Evolutionary conservation across 2,113 vertebrate species (phyloP).

Genomic region (Heterotis niloticus): DNA sequence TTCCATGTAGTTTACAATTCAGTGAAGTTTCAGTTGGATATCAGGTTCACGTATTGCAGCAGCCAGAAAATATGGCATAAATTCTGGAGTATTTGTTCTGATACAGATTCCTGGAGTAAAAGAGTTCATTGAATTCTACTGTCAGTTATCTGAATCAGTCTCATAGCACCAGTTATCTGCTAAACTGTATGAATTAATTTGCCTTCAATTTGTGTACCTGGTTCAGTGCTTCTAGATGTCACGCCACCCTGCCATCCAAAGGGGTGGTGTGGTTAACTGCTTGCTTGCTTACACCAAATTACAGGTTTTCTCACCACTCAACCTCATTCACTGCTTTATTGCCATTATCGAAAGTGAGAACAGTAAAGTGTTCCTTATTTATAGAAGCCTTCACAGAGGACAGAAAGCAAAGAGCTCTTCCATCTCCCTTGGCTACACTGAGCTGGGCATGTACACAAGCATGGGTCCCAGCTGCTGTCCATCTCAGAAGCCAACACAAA

Average conservation of each 20-base stretch:
- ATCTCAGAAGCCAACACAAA: not conserved
- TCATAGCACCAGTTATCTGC: too few species aligned
- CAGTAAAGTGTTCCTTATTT: too few species aligned
- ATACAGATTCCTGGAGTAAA: not conserved
- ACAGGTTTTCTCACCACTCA: too few species aligned
- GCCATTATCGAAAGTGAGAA: too few species aligned
- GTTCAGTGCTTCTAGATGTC: not conserved
- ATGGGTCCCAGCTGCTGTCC: constrained; percentile 1
- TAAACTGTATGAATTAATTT: not conserved
- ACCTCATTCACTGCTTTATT: too few species aligned
- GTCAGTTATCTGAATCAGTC: too few species aligned
- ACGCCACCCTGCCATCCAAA: too few species aligned
- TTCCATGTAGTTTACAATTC: not conserved
- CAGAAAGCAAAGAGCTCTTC: not conserved
- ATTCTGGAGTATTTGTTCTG: not conserved
- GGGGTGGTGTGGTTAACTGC: too few species aligned
- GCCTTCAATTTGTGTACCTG: not conserved
- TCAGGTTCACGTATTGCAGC: not conserved
- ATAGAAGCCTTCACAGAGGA: too few species aligned
- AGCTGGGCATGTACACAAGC: not conserved
- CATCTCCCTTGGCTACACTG: not conserved
- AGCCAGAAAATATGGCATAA: not conserved
- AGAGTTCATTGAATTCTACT: too few species aligned
- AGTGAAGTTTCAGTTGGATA: not conserved
- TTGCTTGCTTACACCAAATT: too few species aligned